Evolutionary conservation across 30 jellyfish, hydroid and myxozoan genomes (phyloP).

Genomic region (Aurelia sp.): DNA sequence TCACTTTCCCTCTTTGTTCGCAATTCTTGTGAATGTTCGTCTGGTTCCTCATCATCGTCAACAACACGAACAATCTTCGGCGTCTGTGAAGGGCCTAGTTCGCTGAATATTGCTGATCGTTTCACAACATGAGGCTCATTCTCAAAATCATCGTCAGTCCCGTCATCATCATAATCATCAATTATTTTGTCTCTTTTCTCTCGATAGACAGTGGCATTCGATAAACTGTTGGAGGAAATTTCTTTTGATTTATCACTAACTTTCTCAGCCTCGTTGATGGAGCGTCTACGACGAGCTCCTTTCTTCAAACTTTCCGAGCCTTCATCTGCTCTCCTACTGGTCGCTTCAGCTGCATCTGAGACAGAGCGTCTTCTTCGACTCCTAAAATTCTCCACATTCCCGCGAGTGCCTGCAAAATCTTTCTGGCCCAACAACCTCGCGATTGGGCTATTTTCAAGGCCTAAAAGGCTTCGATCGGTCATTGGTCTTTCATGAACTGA

Average conservation of each 20-base stretch:
- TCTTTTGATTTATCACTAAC: neutral
- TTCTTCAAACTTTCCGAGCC: conserved; percentile 19
- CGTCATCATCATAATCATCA: conserved; percentile 68
- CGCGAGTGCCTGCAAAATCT: neutral
- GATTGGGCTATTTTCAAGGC: neutral
- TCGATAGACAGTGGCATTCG: conserved; percentile 41
- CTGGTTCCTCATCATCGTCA: neutral
- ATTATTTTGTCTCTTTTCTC: conserved; percentile 65
- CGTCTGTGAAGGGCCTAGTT: conserved; percentile 51
- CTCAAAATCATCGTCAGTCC: conserved; percentile 59
- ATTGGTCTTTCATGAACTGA: conserved; percentile 32
- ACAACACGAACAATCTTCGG: conserved; percentile 9
- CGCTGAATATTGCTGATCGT: conserved; percentile 96
- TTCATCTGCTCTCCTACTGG: neutral
- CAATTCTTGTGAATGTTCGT: neutral
- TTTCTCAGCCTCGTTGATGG: neutral
- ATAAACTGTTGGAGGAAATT: neutral
- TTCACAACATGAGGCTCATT: conserved; percentile 99
- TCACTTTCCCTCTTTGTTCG: conserved; percentile 48
- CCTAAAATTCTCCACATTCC: neutral
- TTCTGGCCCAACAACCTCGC: conserved; percentile 12
- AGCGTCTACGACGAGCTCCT: conserved; percentile 36
- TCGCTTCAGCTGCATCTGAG: neutral
- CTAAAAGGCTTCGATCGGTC: conserved; percentile 4
- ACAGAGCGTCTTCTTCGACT: neutral